Base-by-base conservation (phyloP, 2,113 vertebrate genomes). In the Mus spicilegus region DNA sequence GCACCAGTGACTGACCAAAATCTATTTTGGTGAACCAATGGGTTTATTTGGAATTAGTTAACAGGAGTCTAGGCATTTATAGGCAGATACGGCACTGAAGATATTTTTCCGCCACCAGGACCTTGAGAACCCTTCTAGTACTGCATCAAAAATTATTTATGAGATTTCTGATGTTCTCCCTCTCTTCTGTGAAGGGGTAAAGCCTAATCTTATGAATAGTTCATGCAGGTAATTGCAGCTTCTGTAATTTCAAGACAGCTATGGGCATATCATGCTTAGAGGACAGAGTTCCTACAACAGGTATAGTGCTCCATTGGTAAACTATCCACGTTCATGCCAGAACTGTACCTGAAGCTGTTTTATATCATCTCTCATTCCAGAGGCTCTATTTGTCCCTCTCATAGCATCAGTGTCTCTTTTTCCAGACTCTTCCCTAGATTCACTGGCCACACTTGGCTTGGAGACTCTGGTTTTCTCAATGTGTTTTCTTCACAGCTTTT, bases 401-500 rank as follows among this genome's bases (percentile, higher is more conserved):
- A 82, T 75, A 0, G 0, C 93, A 82, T 63, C 72, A 95, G 22
- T 82, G 19, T 87, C 96, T 61, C n/a, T 94, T 97, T 95, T 90
- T 58, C 20, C 49, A 96, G 95, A 94, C 85, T 94, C 36, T 97
- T 95, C 89, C 61, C 28, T 58, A 96, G 89, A 96, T 80, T 94
- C 36, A 85, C 46, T 86, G 65, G 94, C 76, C 89, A 97, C 91
- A 6, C 7, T 91, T 30, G 20, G 42, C 67, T 94, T 39, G 54
- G 82, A 89, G 73, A 70, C 81, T 97, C 12, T 7, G 75, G 87
- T 97, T 95, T 95, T 72, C 76, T 65, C 42, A 93, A 36, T 56
- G 46, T 95, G 76, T 94, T 97, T 97, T 94, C 95, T 92, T 95
- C 95, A 90, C 87, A 96, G 86, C 70, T 75, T 58, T 3, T 8